Evolutionary conservation across 2,113 vertebrate species (phyloP), one percentile per base, ranked within the genome.

Genomic region (Scalopus aquaticus): DNA sequence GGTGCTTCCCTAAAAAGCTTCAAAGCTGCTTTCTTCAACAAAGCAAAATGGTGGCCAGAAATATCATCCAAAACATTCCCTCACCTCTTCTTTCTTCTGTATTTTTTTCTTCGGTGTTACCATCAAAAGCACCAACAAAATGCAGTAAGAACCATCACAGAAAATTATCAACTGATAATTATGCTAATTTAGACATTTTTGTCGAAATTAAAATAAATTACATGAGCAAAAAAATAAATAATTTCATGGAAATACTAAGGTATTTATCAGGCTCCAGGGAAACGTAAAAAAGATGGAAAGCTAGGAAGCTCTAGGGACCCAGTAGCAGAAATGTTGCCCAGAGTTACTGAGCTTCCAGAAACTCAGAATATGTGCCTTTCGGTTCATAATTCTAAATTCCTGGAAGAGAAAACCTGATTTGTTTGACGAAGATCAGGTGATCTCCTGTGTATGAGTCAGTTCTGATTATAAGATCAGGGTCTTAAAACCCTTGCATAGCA

Each of bases 211-310:
- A 94, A 92, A 60, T 81, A 76, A 70, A 51, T 88, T 39, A 79
- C 84, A 83, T 74, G 72, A 84, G n/a, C n/a, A 88, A 88, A 84
- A 17, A 73, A 81, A 22, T n/a, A 83, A 79, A 91, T 39, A 54
- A 69, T 46, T 89, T 80, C 35, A 62, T 46, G 26, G 35, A 19
- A 84, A 58, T 39, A 72, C 20, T 70, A 28, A 69, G n/a, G 28
- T 70, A 49, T 51, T 70, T 87, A 44, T 54, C 30, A n/a, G 37
- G 83, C 51, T 83, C 32, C 51, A 72, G 24, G 46, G 72, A 82
- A 88, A 11, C 44, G 12, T 56, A 11, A 87, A 93, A 17, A 44
- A n/a, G n/a, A 60, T 17, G 26, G 16, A 26, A 60, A 60, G 32
- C 32, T 74, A 32, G 22, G n/a, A 74, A 73, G 9, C 26, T 82